Conservation (phyloP, 2,797 vertebrate genomes). For the Sebastes elongatus region DNA sequence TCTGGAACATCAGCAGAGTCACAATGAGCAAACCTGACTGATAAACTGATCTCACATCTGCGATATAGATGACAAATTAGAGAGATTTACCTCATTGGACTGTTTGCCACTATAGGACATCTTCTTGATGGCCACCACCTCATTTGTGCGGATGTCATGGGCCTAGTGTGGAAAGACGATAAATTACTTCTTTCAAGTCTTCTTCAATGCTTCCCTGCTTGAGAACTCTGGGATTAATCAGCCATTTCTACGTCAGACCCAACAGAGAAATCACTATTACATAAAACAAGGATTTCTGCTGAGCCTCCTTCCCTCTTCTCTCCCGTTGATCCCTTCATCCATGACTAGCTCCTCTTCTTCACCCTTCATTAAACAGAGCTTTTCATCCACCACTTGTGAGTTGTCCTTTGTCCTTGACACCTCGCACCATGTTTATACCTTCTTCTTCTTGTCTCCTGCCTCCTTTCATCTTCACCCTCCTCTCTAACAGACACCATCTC, state of each 20-base stretch:
- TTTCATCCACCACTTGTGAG: conserved; percentile 38
- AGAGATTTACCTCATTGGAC: conserved; percentile 88
- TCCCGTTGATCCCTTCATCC: conserved; percentile 47
- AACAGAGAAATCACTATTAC: conserved; percentile 33
- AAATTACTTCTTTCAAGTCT: background rate
- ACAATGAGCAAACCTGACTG: background rate
- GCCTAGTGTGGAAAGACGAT: conserved; percentile 75
- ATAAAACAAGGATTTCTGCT: conserved; percentile 47
- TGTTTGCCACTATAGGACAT: conserved; percentile 96
- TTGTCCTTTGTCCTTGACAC: conserved; percentile 31
- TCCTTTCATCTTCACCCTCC: conserved; percentile 14
- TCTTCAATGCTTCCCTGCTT: background rate
- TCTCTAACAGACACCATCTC: background rate
- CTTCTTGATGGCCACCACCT: conserved; percentile 97
- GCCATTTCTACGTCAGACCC: conserved; percentile 2
- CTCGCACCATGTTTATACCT: background rate
- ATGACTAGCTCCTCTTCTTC: conserved; percentile 58
- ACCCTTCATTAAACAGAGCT: conserved; percentile 63
- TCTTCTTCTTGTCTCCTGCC: conserved; percentile 1
- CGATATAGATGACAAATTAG: rapidly evolving
- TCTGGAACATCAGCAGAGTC: conserved; percentile 74
- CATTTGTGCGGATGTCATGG: conserved; percentile 92
- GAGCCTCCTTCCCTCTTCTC: conserved; percentile 16
- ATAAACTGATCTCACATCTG: background rate
- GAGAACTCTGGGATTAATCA: conserved; percentile 8